Percentiles rank a stretch among this genome's conserved stretches.
Conservation (phyloP, 2,888 invertebrate genomes). For the Papilio demoleus region DNA sequence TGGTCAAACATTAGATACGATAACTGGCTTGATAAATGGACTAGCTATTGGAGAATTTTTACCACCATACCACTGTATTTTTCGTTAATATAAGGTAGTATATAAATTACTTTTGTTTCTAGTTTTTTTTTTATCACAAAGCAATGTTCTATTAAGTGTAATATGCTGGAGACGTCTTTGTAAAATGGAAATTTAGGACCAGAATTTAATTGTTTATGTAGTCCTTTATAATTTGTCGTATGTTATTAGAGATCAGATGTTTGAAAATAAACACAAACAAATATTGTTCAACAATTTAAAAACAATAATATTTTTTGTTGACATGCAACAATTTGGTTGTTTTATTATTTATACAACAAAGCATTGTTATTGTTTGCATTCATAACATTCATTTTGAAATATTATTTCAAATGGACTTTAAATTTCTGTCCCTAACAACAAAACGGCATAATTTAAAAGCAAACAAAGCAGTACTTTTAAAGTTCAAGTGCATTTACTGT, state of each 20-base stretch:
- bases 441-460: constrained; percentile 50
- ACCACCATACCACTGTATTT: constrained; percentile 40
- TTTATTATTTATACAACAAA: constrained; percentile 2
- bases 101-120: constrained; percentile 21
- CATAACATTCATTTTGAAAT: background rate
- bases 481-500: constrained; percentile 48
- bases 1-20: constrained; percentile 58
- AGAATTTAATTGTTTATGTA: background rate
- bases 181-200: too few relatives aligned
- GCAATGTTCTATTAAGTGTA: too few relatives aligned
- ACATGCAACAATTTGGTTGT: background rate
- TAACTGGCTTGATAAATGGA: constrained; percentile 55
- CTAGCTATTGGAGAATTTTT: constrained; percentile 49
- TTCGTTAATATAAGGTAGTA: constrained; percentile 38
- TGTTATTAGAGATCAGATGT: background rate
- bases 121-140: too few relatives aligned
- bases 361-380: constrained; percentile 6
- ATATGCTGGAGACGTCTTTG: too few relatives aligned
- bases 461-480: constrained; percentile 51
- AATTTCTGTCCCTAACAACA: constrained; percentile 28
- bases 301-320: constrained; percentile 6
- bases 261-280: background rate
- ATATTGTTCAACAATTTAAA: background rate
- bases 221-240: background rate
- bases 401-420: constrained; percentile 22